phyloP scores from a whole-genome alignment of 2,888 invertebrate species.

The Stegana nigrithorax region DNA sequence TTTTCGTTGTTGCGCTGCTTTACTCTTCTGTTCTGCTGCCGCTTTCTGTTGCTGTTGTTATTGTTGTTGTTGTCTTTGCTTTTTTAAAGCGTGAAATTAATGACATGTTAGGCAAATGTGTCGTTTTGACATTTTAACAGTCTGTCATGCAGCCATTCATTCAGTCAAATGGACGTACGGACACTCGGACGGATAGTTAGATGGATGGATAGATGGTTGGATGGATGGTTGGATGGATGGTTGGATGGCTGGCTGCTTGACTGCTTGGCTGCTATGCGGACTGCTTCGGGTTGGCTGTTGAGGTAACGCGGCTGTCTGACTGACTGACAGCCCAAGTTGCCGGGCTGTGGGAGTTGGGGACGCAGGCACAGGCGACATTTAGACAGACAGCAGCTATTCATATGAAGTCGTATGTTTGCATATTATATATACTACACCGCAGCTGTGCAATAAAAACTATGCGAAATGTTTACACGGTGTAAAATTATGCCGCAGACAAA shows the following conservation, averaged over 20 bases:
- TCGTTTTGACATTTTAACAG: constrained; percentile 61
- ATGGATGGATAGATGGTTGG: background rate
- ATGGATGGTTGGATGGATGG: background rate
- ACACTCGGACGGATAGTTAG: background rate
- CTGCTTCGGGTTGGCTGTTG: too few relatives aligned
- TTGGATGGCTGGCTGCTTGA: too few relatives aligned
- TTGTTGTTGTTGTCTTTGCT: constrained; percentile 20
- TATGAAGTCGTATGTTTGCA: background rate
- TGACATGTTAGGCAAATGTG: constrained; percentile 61
- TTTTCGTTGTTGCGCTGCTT: background rate
- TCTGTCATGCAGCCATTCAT: constrained; percentile 53
- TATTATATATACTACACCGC: background rate
- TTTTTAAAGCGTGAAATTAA: constrained; percentile 49
- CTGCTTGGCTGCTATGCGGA: constrained; percentile 43
- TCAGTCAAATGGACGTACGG: constrained; percentile 32
- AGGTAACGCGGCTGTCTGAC: constrained; percentile 38
- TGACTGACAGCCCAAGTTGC: constrained; percentile 21
- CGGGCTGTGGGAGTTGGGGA: too few relatives aligned
- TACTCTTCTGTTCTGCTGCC: constrained; percentile 27
- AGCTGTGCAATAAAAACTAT: background rate
- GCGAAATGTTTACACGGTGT: background rate
- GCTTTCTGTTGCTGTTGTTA: constrained; percentile 17
- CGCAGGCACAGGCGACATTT: background rate
- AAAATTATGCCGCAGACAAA: background rate
- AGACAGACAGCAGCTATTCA: constrained; percentile 5